Evolutionary conservation across 2,797 vertebrate species (phyloP).

Genomic region (Phalanger gymnotis): DNA sequence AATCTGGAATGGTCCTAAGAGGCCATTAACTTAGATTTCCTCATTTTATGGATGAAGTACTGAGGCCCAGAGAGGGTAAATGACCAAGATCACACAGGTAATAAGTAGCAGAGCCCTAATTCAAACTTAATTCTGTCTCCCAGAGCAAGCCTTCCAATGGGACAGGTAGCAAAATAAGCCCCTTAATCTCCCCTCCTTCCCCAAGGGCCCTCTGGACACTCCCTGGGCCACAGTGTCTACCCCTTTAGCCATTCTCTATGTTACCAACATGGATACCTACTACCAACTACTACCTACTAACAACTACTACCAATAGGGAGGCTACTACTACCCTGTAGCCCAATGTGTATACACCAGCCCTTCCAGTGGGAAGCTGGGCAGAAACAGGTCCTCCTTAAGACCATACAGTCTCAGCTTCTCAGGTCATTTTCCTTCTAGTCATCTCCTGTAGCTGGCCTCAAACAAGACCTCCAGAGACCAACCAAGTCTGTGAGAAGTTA

Average conservation of each 20-base stretch:
- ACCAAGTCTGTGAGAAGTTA: neutral
- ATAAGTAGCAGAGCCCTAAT: neutral
- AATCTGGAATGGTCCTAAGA: neutral
- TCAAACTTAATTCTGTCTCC: neutral
- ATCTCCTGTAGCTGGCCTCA: neutral
- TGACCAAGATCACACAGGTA: neutral
- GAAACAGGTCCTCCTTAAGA: neutral
- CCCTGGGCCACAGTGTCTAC: neutral
- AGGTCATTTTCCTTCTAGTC: neutral
- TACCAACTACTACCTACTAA: too few species aligned
- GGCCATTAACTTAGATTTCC: neutral
- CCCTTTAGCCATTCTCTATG: neutral
- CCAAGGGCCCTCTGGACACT: neutral
- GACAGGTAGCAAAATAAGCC: neutral
- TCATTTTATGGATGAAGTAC: neutral
- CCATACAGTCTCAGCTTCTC: neutral
- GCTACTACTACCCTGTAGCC: neutral
- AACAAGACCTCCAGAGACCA: neutral
- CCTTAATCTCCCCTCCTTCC: neutral
- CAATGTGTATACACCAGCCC: neutral
- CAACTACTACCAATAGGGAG: too few species aligned
- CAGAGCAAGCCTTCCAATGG: neutral
- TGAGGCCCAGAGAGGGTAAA: neutral
- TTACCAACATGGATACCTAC: neutral
- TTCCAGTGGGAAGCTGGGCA: neutral